Conservation (phyloP, 2,113 vertebrate genomes). For the Cebus imitator region DNA sequence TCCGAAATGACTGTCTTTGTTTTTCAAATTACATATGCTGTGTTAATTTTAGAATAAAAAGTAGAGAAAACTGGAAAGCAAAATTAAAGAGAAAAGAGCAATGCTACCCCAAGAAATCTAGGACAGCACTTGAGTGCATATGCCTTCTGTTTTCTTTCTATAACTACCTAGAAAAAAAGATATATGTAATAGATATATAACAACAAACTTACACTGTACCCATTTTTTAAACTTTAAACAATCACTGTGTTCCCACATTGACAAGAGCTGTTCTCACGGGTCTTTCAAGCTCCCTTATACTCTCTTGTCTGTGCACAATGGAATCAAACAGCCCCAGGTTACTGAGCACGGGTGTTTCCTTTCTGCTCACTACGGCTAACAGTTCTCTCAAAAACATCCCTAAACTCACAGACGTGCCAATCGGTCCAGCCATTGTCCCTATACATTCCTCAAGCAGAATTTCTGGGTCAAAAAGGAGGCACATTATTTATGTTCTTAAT, state of each 20-base stretch:
- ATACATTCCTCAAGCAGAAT: background rate
- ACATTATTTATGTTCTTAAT: fast-evolving
- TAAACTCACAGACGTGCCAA: background rate
- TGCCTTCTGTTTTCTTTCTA: background rate
- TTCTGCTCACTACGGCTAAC: too few species aligned
- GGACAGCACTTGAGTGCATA: background rate
- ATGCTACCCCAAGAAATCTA: background rate
- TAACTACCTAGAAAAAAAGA: background rate
- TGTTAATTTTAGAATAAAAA: background rate
- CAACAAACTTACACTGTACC: background rate
- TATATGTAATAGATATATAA: background rate
- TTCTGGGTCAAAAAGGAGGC: background rate
- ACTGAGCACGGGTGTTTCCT: background rate
- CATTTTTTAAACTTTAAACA: background rate
- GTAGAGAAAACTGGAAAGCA: background rate
- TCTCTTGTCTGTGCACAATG: fast-evolving
- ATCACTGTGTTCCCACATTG: background rate
- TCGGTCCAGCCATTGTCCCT: background rate
- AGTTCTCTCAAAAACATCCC: background rate
- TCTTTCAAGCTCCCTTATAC: background rate
- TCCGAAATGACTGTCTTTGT: background rate
- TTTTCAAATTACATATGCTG: background rate
- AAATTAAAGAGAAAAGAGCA: background rate
- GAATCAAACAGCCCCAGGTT: background rate
- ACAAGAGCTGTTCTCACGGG: background rate